Conservation (phyloP, 2,888 invertebrate genomes). For the Hydraecia micacea region DNA sequence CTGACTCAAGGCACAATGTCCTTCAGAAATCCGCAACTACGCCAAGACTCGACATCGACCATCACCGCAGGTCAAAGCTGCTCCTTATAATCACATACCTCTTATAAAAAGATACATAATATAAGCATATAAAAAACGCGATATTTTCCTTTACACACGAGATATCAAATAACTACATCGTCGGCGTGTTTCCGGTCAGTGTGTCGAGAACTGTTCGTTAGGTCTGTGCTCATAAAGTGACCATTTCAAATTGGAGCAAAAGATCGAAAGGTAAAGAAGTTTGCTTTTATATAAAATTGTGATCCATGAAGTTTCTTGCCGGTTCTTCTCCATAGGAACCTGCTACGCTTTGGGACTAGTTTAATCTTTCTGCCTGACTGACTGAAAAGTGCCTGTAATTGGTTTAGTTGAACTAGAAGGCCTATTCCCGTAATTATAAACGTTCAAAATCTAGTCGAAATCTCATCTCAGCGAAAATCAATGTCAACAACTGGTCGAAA, state of each 20-base stretch:
- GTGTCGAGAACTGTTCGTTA: conserved; percentile 1
- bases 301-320: no score
- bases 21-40: not conserved
- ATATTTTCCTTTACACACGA: conserved; percentile 32
- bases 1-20: not conserved
- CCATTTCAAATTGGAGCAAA: not conserved
- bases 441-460: no score
- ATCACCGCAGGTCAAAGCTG: conserved; percentile 9
- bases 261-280: conserved; percentile 15
- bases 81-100: not conserved
- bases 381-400: no score
- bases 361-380: no score
- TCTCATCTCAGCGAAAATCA: no score
- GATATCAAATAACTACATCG: conserved; percentile 14
- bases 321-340: no score
- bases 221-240: conserved; percentile 10
- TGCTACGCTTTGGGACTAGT: no score
- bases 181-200: conserved; percentile 24
- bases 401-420: no score
- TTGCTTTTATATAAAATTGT: not conserved
- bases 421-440: no score
- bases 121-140: conserved; percentile 8
- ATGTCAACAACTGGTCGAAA: no score
- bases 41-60: not conserved
- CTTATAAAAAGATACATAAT: conserved; percentile 14